Evolutionary conservation across 2,888 invertebrate genomes (phyloP).

Genomic region (Nesidiocoris tenuis): DNA sequence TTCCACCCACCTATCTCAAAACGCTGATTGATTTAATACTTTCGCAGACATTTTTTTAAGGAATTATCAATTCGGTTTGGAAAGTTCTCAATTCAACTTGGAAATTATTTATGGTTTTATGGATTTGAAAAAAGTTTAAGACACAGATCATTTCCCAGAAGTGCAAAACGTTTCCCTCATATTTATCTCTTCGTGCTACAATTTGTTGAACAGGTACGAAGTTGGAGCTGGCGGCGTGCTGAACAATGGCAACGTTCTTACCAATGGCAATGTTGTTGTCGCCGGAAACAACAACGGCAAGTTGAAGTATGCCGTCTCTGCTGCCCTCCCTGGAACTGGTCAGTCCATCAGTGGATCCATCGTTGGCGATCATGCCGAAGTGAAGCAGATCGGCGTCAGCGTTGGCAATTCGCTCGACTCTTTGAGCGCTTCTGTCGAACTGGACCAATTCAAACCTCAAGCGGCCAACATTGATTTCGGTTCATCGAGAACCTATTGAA

Average conservation of each 20-base stretch:
- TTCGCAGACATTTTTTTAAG: too few species aligned
- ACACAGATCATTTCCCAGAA: too few species aligned
- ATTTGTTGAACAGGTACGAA: background rate
- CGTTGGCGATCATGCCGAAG: background rate
- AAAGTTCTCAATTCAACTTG: too few species aligned
- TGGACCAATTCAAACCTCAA: background rate
- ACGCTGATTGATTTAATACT: too few species aligned
- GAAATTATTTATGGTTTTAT: too few species aligned
- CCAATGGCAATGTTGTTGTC: too few species aligned
- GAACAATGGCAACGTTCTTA: background rate
- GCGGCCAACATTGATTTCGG: background rate
- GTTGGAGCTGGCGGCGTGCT: background rate
- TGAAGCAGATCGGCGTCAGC: background rate
- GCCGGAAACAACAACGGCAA: background rate
- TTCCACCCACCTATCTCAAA: too few species aligned
- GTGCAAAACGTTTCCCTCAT: too few species aligned
- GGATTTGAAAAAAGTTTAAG: too few species aligned
- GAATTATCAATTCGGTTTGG: too few species aligned
- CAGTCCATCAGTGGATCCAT: background rate
- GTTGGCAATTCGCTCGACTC: background rate
- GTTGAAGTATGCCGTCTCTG: background rate
- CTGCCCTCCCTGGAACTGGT: background rate
- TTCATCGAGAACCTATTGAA: too few species aligned
- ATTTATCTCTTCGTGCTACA: too few species aligned
- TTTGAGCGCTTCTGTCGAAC: background rate